phyloP scores from a whole-genome alignment of 2,888 invertebrate genomes.

The Campoplex capitator region DNA sequence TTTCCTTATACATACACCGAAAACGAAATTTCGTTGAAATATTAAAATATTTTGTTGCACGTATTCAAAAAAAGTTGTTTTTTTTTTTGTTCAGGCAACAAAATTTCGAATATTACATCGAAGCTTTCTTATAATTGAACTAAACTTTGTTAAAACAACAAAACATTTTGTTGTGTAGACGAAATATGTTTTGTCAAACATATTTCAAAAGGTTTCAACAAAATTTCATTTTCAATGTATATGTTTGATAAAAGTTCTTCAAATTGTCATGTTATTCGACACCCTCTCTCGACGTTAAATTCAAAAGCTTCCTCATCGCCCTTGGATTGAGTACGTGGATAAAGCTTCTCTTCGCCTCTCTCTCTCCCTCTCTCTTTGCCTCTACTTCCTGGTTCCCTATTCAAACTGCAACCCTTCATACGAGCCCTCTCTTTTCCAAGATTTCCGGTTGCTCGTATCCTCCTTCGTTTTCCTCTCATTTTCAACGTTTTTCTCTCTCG shows the following conservation, averaged over 20 bases:
- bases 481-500: conserved; percentile 5
- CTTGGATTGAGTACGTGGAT: neutral
- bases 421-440: conserved; percentile 1
- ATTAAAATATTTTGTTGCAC: too few relatives aligned
- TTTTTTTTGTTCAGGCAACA: too few relatives aligned
- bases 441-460: conserved; percentile 37
- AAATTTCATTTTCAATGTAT: too few relatives aligned
- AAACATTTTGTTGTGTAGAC: too few relatives aligned
- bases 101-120: too few relatives aligned
- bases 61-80: too few relatives aligned
- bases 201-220: too few relatives aligned
- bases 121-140: too few relatives aligned
- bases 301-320: conserved; percentile 34
- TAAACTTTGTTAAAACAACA: too few relatives aligned
- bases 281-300: conserved; percentile 42
- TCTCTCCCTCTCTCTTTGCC: neutral
- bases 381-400: neutral
- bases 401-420: conserved; percentile 31
- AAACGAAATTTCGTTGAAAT: too few relatives aligned
- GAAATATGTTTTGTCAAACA: too few relatives aligned
- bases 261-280: conserved; percentile 28
- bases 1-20: neutral
- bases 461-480: neutral
- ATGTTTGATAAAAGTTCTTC: neutral
- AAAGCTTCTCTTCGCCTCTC: neutral